These are phyloP conservation scores for Xerus rutilus DNA, from an alignment of 2,797 vertebrate genomes.

Conservation along the genomic window DNA sequence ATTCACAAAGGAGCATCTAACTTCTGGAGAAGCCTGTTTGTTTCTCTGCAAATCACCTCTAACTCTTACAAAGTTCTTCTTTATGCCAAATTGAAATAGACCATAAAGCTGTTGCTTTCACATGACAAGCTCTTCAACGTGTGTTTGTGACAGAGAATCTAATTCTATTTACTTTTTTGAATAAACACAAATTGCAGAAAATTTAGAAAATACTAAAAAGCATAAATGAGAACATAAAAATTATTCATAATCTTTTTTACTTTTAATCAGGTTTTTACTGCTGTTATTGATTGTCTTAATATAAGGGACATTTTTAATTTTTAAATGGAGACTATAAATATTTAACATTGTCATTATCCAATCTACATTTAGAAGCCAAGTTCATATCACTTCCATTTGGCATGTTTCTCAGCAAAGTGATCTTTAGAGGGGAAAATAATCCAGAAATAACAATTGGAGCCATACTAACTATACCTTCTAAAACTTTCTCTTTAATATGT, in stretches of 20 bases:
- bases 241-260: background rate
- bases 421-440: background rate
- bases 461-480: background rate
- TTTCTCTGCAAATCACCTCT: background rate
- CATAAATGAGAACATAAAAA: slow-evolving; percentile 16
- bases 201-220: background rate
- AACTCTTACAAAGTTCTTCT: slow-evolving; percentile 6
- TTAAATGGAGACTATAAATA: background rate
- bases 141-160: background rate
- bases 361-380: background rate
- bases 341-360: slow-evolving; percentile 19
- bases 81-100: background rate
- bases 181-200: background rate
- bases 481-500: background rate
- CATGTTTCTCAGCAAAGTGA: background rate
- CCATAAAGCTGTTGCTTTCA: background rate
- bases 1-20: background rate
- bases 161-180: background rate
- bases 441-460: background rate
- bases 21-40: background rate
- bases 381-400: background rate
- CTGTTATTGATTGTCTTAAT: background rate
- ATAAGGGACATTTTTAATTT: background rate
- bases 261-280: background rate
- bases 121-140: background rate